Evolutionary conservation across 2,113 vertebrate genomes (phyloP).

Genomic region (Malaclemys terrapin): DNA sequence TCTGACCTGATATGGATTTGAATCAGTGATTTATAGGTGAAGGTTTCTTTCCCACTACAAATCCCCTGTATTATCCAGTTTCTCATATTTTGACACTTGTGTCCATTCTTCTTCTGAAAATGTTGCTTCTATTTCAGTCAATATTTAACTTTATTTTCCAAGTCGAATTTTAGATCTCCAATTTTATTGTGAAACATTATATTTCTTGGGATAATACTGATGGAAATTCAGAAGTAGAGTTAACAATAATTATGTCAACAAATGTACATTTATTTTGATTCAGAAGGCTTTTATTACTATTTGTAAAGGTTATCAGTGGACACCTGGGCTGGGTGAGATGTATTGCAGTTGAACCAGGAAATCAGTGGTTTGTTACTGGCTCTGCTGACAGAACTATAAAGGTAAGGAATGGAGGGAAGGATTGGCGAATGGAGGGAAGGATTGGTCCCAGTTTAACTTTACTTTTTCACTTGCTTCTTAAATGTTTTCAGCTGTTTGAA

Average conservation of each 20-base stretch:
- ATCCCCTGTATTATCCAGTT: not conserved
- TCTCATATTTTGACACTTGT: not conserved
- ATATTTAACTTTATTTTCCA: not conserved
- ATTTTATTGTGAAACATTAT: not conserved
- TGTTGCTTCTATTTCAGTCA: not conserved
- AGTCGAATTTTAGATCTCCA: not conserved
- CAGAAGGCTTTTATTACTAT: not conserved
- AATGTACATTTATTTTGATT: not conserved
- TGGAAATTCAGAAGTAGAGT: not conserved
- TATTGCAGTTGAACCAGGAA: slow-evolving; percentile 97
- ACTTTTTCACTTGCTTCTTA: not conserved
- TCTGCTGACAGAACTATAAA: slow-evolving; percentile 99
- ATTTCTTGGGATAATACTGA: not conserved
- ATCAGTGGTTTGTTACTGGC: slow-evolving; percentile 99
- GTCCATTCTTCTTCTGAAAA: not conserved
- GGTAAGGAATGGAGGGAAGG: slow-evolving; percentile 75
- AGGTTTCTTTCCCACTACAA: not conserved
- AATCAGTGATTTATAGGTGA: not conserved
- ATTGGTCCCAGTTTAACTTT: rapidly evolving
- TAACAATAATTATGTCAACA: not conserved
- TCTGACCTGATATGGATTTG: not conserved
- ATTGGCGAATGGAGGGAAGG: not conserved
- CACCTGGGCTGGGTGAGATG: slow-evolving; percentile 98
- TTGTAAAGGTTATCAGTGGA: slow-evolving; percentile 94
- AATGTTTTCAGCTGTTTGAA: not conserved